phyloP scores from a whole-genome alignment of 2,888 invertebrate genomes.

The Ochropleura leucogaster region DNA sequence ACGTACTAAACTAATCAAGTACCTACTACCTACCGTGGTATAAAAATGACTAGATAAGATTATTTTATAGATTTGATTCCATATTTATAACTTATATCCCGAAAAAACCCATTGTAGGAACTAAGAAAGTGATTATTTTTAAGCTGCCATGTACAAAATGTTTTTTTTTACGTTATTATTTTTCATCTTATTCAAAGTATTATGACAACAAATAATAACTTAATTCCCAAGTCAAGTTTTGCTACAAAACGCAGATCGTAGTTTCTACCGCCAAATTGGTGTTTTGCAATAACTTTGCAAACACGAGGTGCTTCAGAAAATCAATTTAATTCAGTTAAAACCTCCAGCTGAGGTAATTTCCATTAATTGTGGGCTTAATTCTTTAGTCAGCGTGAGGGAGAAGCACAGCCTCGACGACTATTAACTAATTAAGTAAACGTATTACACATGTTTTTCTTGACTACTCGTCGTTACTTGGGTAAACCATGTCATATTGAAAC shows the following conservation, averaged over 20 bases:
- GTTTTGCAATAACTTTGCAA: slow-evolving; percentile 61
- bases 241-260: neutral
- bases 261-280: slow-evolving; percentile 47
- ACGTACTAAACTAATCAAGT: slow-evolving; percentile 26
- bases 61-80: slow-evolving; percentile 20
- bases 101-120: neutral
- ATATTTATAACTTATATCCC: slow-evolving; percentile 13
- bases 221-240: neutral
- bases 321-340: slow-evolving; percentile 79
- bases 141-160: neutral
- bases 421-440: slow-evolving; percentile 79
- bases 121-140: neutral
- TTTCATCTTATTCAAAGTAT: neutral
- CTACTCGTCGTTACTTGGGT: slow-evolving; percentile 34
- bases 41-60: slow-evolving; percentile 25
- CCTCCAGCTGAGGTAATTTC: slow-evolving; percentile 83
- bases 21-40: slow-evolving; percentile 1
- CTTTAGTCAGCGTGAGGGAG: slow-evolving; percentile 72
- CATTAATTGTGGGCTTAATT: slow-evolving; percentile 81
- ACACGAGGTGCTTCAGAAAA: slow-evolving; percentile 75
- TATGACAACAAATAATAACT: neutral
- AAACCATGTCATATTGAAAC: slow-evolving; percentile 28
- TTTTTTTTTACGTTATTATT: no score
- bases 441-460: slow-evolving; percentile 59
- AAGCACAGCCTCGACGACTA: slow-evolving; percentile 68